phyloP scores from a whole-genome alignment of 2,888 invertebrate genomes.

The Tachina grossa region DNA sequence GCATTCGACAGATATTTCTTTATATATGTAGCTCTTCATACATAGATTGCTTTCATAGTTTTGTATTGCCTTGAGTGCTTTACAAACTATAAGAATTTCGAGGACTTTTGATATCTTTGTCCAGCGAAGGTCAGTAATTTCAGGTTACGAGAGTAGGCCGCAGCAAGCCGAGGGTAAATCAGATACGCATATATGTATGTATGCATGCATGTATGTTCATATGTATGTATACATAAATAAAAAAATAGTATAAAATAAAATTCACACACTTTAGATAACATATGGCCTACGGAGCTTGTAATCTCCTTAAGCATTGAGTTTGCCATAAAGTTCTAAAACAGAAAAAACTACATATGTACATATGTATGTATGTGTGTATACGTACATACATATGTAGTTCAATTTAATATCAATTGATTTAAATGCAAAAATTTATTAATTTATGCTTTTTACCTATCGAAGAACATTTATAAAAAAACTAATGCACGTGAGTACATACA shows the following conservation, averaged over 20 bases:
- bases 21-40: slow-evolving; percentile 54
- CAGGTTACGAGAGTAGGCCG: slow-evolving; percentile 39
- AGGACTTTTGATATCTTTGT: slow-evolving; percentile 57
- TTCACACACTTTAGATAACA: slow-evolving; percentile 9
- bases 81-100: slow-evolving; percentile 21
- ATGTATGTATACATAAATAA: not conserved
- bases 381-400: not conserved
- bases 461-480: not conserved
- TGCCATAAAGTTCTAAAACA: slow-evolving; percentile 8
- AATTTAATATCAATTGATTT: not conserved
- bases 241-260: not conserved
- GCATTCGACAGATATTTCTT: not conserved
- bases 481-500: no score
- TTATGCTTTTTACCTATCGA: not conserved
- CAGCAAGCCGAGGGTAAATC: not conserved
- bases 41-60: not conserved
- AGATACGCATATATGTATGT: not conserved
- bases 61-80: slow-evolving; percentile 7
- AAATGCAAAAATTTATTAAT: not conserved
- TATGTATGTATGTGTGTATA: not conserved
- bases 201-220: not conserved
- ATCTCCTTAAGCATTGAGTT: slow-evolving; percentile 5
- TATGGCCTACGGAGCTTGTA: not conserved
- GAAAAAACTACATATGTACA: not conserved
- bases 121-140: slow-evolving; percentile 56